Evolutionary conservation across 23 tunicate genomes (phyloP).

Genomic region (Trididemnum clinides): DNA sequence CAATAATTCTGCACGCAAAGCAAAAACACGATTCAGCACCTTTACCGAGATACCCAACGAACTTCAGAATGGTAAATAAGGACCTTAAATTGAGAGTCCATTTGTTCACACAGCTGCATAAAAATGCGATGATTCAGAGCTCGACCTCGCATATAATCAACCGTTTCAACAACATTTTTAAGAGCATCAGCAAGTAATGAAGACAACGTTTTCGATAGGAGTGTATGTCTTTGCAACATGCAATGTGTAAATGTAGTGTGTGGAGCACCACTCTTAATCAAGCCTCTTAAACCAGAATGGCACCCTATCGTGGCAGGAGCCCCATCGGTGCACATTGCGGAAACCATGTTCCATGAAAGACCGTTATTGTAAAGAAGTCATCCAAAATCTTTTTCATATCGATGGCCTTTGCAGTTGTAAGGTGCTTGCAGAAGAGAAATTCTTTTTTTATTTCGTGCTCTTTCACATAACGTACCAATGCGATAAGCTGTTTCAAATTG

Average conservation of each 20-base stretch:
- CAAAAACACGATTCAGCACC: conserved; percentile 15
- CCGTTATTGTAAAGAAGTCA: conserved; percentile 25
- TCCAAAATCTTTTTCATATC: conserved; percentile 36
- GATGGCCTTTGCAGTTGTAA: conserved; percentile 45
- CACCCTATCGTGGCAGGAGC: conserved; percentile 56
- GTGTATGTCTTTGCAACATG: conserved; percentile 29
- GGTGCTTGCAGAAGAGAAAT: conserved; percentile 62
- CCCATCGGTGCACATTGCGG: conserved; percentile 35
- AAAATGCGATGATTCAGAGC: conserved; percentile 44
- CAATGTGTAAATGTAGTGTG: conserved; percentile 36
- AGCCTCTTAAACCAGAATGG: conserved; percentile 53
- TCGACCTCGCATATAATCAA: conserved; percentile 44
- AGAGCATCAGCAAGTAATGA: conserved; percentile 37
- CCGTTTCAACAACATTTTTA: conserved; percentile 47
- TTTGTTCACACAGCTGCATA: conserved; percentile 44
- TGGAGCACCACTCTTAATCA: conserved; percentile 35
- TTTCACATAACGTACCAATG: conserved; percentile 61
- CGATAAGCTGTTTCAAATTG: conserved; percentile 42
- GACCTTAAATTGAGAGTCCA: conserved; percentile 47
- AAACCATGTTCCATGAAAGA: conserved; percentile 40
- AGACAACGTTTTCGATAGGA: conserved; percentile 25
- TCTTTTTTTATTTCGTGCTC: conserved; percentile 41
- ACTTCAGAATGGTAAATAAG: conserved; percentile 33
- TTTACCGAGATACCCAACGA: conserved; percentile 8
- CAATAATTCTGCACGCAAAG: conserved; percentile 1